Evolutionary conservation across 2,888 invertebrate genomes (phyloP), one percentile per base, ranked within the genome.

Genomic region (Hypselothyrea guttata): DNA sequence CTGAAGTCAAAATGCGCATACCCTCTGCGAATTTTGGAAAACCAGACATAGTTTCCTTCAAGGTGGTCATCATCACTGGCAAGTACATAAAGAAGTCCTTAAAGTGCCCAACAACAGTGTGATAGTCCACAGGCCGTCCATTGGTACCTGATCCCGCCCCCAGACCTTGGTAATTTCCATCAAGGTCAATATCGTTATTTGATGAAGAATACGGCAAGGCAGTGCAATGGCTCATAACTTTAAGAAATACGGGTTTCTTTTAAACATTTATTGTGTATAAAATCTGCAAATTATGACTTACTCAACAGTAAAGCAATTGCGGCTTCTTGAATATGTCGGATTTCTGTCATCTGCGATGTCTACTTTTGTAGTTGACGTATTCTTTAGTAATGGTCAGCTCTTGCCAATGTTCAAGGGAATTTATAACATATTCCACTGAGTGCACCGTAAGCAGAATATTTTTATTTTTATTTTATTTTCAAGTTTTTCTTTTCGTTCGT

Each of bases 51-150:
- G 87, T 87, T 42, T 89, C 88, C 37, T 79, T 87, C 1, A 89
- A 34, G 0, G 89, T 86, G 7, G 88, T 87, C 86, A 89, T 88
- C 83, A 89, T 82, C 1, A 89, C 89, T 0, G 88, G 88, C 62
- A 89, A 37, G 69, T 88, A 89, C 89, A 88, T 88, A 42, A 89
- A 82, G 38, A 89, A 86, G 46, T 89, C 88, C 48, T 88, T 89
- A 44, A 89, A 84, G 42, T 89, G 87, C 0, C 73, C 74, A 46
- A 89, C 79, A 27, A 89, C 73, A 0, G 81, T 79, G 53, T 88
- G 87, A 53, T 88, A 89, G 37, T 89, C 88, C 37, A 88, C 61
- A 27, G 57, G 27, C 22, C 71, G 38, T 0, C 47, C 45, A 16
- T 13, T 45, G 22, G n/a, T 31, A 31, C 46, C 56, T 34, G 28